phyloP scores from a whole-genome alignment of 2,888 invertebrate species.

The Drosophila seclusa region DNA sequence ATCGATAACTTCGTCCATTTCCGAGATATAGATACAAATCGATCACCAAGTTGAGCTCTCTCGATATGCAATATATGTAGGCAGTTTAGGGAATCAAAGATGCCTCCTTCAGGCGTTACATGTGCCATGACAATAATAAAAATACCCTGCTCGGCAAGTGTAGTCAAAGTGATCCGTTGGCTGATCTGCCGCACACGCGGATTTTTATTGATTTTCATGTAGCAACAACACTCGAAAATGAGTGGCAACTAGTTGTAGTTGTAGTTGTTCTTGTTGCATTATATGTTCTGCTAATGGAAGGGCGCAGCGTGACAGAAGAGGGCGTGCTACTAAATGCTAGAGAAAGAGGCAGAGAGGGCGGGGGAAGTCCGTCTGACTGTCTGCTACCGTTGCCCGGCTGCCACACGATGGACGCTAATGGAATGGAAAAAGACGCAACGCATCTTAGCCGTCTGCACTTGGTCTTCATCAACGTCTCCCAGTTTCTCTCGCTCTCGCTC shows the following conservation, averaged over 20 bases:
- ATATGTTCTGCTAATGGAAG: conserved; percentile 70
- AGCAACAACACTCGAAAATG: conserved; percentile 55
- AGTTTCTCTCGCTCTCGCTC: background rate
- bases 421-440: conserved; percentile 60
- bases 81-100: background rate
- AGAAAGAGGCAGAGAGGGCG: background rate
- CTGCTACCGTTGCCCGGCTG: conserved; percentile 46
- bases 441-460: conserved; percentile 47
- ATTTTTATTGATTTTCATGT: conserved; percentile 73
- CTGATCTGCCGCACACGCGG: conserved; percentile 72
- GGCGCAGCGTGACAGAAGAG: conserved; percentile 61
- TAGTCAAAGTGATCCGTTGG: conserved; percentile 21
- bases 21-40: background rate
- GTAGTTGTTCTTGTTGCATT: conserved; percentile 15
- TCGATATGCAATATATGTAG: background rate
- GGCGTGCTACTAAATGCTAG: conserved; percentile 20
- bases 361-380: background rate
- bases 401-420: conserved; percentile 73
- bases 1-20: background rate
- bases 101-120: background rate
- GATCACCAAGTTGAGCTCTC: background rate
- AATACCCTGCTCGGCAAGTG: too few species aligned
- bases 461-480: conserved; percentile 35
- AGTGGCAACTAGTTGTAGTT: conserved; percentile 33
- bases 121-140: background rate